Evolutionary conservation across 2,888 invertebrate genomes (phyloP).

Genomic region (Hesperia comma): DNA sequence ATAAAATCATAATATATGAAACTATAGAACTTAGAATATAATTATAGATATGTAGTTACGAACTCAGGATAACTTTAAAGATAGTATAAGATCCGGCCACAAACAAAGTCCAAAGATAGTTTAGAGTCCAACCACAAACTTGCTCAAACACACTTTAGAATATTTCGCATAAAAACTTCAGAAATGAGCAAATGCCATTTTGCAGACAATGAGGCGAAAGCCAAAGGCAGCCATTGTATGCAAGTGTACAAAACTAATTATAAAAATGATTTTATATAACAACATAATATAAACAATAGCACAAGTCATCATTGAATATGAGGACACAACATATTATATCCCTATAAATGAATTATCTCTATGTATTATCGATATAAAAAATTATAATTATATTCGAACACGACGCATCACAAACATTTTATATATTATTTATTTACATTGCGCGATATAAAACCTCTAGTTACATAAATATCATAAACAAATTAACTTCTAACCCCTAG

Average conservation of each 20-base stretch:
- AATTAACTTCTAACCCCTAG: slow-evolving; percentile 13
- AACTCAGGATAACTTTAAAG: slow-evolving; percentile 13
- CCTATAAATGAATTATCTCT: slow-evolving; percentile 29
- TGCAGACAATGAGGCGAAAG: slow-evolving; percentile 57
- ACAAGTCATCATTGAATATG: slow-evolving; percentile 27
- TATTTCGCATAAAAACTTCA: slow-evolving; percentile 14
- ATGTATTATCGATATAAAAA: slow-evolving; percentile 38
- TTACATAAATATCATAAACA: slow-evolving; percentile 38
- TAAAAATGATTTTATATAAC: slow-evolving; percentile 31
- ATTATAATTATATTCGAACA: slow-evolving; percentile 40
- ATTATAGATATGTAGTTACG: slow-evolving; percentile 40
- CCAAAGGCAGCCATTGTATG: slow-evolving; percentile 35
- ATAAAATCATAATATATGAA: slow-evolving; percentile 41
- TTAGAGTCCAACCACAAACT: not conserved
- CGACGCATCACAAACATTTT: slow-evolving; percentile 46
- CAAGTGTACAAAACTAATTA: slow-evolving; percentile 37
- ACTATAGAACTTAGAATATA: slow-evolving; percentile 40
- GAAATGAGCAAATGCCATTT: slow-evolving; percentile 70
- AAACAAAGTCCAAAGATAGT: not conserved
- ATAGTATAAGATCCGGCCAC: not conserved
- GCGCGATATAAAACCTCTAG: slow-evolving; percentile 50
- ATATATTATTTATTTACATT: slow-evolving; percentile 48
- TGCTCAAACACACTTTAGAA: slow-evolving; percentile 14
- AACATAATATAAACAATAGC: slow-evolving; percentile 34
- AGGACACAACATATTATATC: not conserved